phyloP scores from a whole-genome alignment of 2,113 vertebrate genomes.

The Loxodonta africana region DNA sequence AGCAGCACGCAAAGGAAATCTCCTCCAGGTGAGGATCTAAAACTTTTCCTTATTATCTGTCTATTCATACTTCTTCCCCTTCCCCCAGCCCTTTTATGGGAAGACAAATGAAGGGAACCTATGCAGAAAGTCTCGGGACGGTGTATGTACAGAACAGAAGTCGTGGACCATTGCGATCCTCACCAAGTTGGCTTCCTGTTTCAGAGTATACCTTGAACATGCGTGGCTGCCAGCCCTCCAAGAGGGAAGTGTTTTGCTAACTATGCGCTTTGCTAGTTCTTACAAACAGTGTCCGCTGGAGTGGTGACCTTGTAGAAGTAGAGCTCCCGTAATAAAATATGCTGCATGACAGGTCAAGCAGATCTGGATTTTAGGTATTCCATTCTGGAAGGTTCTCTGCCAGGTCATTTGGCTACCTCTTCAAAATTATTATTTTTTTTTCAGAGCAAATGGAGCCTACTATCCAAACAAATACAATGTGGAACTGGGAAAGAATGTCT shows the following conservation, averaged over 20 bases:
- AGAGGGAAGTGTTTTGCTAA: slow-evolving; percentile 43
- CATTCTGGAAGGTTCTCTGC: slow-evolving; percentile 42
- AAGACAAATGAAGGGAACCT: neutral
- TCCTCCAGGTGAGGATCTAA: neutral
- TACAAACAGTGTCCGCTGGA: slow-evolving; percentile 61
- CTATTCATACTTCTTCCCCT: neutral
- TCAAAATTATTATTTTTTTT: neutral
- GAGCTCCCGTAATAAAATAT: slow-evolving; percentile 49
- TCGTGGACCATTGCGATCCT: neutral
- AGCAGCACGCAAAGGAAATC: neutral
- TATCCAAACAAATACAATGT: neutral
- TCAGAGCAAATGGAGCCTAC: neutral
- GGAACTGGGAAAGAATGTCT: neutral
- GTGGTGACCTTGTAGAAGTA: slow-evolving; percentile 55
- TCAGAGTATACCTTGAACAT: neutral
- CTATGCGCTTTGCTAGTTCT: slow-evolving; percentile 47
- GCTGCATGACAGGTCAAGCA: slow-evolving; percentile 52
- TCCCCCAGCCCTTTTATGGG: neutral
- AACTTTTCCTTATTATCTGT: neutral
- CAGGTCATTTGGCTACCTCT: neutral
- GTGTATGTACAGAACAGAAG: neutral
- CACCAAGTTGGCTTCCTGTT: neutral
- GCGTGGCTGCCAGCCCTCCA: slow-evolving; percentile 36
- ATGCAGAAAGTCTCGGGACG: neutral
- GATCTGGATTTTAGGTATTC: slow-evolving; percentile 58